These are phyloP conservation scores for Anolis sagrei DNA, from an alignment of 2,113 vertebrate species.

Conservation along the genomic window DNA sequence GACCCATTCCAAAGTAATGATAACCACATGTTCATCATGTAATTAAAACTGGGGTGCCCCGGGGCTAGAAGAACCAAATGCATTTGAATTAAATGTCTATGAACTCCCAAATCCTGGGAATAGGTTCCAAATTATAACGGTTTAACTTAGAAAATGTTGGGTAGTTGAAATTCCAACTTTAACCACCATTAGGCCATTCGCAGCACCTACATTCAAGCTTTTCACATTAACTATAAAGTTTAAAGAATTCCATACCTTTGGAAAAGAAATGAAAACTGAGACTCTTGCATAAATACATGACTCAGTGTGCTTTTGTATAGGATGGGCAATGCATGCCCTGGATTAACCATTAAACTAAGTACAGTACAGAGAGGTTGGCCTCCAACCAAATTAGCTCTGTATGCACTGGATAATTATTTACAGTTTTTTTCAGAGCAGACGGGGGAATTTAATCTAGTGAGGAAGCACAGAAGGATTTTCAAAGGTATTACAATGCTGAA, in stretches of 20 bases:
- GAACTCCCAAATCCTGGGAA: slow-evolving; percentile 22
- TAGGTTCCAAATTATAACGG: slow-evolving; percentile 15
- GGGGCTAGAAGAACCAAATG: slow-evolving; percentile 20
- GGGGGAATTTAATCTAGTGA: neutral
- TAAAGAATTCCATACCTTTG: neutral
- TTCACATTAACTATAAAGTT: slow-evolving; percentile 4
- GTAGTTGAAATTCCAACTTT: slow-evolving; percentile 4
- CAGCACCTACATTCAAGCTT: slow-evolving; percentile 4
- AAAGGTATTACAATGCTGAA: neutral
- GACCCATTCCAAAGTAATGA: slow-evolving; percentile 41
- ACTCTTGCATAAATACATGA: slow-evolving; percentile 15
- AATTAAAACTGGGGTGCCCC: slow-evolving; percentile 36
- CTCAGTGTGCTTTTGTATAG: neutral
- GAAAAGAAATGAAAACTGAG: slow-evolving; percentile 13
- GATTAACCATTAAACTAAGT: slow-evolving; percentile 26
- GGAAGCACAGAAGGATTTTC: neutral
- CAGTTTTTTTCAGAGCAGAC: neutral
- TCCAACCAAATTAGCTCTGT: neutral
- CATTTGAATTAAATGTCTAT: slow-evolving; percentile 21
- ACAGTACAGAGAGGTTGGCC: neutral
- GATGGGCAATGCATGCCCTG: neutral
- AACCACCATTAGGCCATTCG: slow-evolving; percentile 12
- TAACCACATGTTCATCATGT: slow-evolving; percentile 38
- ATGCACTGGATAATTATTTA: neutral
- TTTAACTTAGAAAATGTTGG: slow-evolving; percentile 11